Evolutionary conservation across 2,888 invertebrate species (phyloP), one percentile per base, ranked within the genome.

Genomic region (Chymomyza fuscimana): DNA sequence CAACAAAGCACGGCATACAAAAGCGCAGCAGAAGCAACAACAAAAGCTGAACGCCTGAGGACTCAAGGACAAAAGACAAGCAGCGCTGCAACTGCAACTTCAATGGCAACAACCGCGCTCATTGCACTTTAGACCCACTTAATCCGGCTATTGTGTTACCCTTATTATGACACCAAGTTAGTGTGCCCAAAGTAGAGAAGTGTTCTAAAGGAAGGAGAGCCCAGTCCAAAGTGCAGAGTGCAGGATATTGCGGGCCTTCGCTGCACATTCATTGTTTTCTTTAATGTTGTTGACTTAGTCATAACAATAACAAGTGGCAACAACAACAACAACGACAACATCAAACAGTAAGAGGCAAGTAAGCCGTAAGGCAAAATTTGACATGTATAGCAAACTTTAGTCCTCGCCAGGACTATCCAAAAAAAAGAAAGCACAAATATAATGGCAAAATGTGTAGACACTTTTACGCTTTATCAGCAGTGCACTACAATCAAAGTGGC

Each of bases 111-210:
- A 62, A 63, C 74, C 70, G 62, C 75, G 65, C 71, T 62, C 77
- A 73, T 69, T 82, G 83, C 81, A 81, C 82, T 80, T 65, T 82
- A 76, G 75, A 75, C 77, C 80, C 85, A 87, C 86, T 85, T 87
- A 87, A 87, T 85, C 85, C 86, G 72, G 77, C 74, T 75, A 85
- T 85, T 87, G 85, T 87, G 73, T 77, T 80, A 67, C 75, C 80
- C 79, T 74, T 81, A 87, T 87, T 82, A 84, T 82, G 78, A 76
- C 74, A 74, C 74, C 72, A 40, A 32, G 19, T 12, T 9, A 36
- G 36, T 36, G 7, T 9, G 36, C 36, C 36, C 36, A 46, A 12
- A 46, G 4, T 1, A 7, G 40, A 12, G 32, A 7, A 32, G 25
- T 29, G 29, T 10, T 12, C 7, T 29, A n/a, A 16, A 15, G 29